Evolutionary conservation across 2,888 invertebrate species (phyloP).

Genomic region (Gibbula magus): DNA sequence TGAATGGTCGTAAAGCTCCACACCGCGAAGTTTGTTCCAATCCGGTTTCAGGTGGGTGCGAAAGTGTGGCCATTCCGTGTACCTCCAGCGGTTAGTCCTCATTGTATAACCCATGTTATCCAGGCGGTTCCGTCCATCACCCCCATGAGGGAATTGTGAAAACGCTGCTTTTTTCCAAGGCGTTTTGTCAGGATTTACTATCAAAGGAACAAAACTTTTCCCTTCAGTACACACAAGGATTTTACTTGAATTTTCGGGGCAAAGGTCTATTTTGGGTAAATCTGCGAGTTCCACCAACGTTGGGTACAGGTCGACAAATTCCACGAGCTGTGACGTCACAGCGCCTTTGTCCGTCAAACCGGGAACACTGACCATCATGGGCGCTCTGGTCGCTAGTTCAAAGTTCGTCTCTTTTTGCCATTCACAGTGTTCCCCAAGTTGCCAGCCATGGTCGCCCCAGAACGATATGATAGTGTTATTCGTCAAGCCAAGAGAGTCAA

Average conservation of each 20-base stretch:
- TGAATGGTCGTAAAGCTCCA: conserved; percentile 43
- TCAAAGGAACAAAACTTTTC: conserved; percentile 5
- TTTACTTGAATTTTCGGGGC: conserved; percentile 1
- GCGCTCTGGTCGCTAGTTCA: conserved; percentile 55
- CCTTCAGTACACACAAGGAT: conserved; percentile 1
- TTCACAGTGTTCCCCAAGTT: conserved; percentile 49
- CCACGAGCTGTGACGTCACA: conserved; percentile 42
- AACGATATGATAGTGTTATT: conserved; percentile 49
- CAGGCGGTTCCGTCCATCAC: background rate
- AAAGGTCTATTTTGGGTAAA: conserved; percentile 17
- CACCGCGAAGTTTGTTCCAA: background rate
- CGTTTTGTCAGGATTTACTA: background rate
- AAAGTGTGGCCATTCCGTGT: conserved; percentile 13
- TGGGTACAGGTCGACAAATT: conserved; percentile 56
- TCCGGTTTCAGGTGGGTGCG: background rate
- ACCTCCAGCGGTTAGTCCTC: background rate
- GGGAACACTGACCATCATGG: conserved; percentile 54
- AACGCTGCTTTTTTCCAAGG: conserved; percentile 9
- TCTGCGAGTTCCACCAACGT: conserved; percentile 54
- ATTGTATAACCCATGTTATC: conserved; percentile 6
- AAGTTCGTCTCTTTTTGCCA: conserved; percentile 59
- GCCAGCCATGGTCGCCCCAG: conserved; percentile 49
- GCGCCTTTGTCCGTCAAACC: conserved; percentile 44
- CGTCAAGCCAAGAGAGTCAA: conserved; percentile 38
- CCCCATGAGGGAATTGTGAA: conserved; percentile 4